Conservation (phyloP, 2,113 vertebrate genomes). For the Erpornis zantholeuca region DNA sequence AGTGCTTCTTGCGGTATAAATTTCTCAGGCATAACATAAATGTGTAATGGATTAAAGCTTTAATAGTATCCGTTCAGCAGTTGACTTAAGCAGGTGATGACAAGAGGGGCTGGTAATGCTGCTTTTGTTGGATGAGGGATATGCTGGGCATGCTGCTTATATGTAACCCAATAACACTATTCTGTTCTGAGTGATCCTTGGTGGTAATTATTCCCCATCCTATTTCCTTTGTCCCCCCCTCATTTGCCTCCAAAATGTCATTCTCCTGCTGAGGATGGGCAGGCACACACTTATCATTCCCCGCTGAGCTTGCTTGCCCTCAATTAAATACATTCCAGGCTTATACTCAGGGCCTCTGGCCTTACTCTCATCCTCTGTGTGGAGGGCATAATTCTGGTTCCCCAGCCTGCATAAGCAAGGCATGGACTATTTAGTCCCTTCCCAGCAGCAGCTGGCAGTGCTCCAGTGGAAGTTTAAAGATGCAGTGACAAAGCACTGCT, state of each 20-base stretch:
- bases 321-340: slow-evolving; percentile 51
- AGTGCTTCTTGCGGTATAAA: slow-evolving; percentile 60
- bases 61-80: slow-evolving; percentile 62
- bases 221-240: slow-evolving; percentile 31
- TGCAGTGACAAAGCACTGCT: background rate
- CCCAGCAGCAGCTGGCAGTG: background rate
- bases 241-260: slow-evolving; percentile 46
- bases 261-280: slow-evolving; percentile 45
- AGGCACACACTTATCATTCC: slow-evolving; percentile 56
- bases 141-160: slow-evolving; percentile 32
- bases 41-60: slow-evolving; percentile 73
- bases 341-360: slow-evolving; percentile 10
- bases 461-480: background rate
- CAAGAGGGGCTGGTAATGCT: slow-evolving; percentile 59
- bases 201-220: slow-evolving; percentile 51
- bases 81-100: slow-evolving; percentile 73
- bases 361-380: background rate
- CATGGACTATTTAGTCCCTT: background rate
- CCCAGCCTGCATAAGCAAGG: background rate
- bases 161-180: slow-evolving; percentile 36
- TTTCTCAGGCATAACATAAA: slow-evolving; percentile 68
- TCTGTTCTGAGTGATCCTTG: slow-evolving; percentile 23
- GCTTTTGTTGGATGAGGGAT: slow-evolving; percentile 66
- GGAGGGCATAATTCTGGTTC: background rate
- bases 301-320: slow-evolving; percentile 49